phyloP scores from a whole-genome alignment of 2,113 vertebrate species.

The Leptodactylus fuscus region DNA sequence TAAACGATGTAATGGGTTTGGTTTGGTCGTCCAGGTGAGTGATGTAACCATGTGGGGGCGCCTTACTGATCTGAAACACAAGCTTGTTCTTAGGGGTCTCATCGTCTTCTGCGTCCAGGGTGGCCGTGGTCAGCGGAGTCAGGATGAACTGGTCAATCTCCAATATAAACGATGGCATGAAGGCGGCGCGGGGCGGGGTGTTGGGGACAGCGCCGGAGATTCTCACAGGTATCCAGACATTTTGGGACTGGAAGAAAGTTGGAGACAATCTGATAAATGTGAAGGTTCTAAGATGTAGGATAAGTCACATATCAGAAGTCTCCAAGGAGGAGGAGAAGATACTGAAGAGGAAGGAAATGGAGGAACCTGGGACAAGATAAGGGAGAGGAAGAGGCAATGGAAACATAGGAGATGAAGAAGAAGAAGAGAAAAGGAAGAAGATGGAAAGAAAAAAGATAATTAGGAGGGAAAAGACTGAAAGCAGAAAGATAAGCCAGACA shows the following conservation, averaged over 20 bases:
- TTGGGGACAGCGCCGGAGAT: conserved; percentile 74
- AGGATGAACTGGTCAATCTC: conserved; percentile 81
- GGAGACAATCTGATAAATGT: not conserved
- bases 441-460: not conserved
- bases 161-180: conserved; percentile 75
- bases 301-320: not conserved
- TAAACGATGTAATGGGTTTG: conserved; percentile 72
- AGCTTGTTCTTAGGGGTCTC: conserved; percentile 70
- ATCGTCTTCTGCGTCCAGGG: conserved; percentile 72
- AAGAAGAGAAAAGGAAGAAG: not conserved
- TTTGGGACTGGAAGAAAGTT: conserved; percentile 69
- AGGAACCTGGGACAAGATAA: not conserved
- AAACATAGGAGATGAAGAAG: not conserved
- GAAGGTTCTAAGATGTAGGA: not conserved
- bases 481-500: no score
- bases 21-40: conserved; percentile 73
- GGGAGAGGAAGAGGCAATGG: not conserved
- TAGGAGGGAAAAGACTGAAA: no score
- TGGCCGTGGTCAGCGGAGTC: conserved; percentile 66
- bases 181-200: conserved; percentile 69
- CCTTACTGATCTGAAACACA: conserved; percentile 68
- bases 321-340: not conserved
- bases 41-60: conserved; percentile 68
- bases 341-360: not conserved
- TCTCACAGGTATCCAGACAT: conserved; percentile 72